phyloP scores from a whole-genome alignment of 2,113 vertebrate genomes.

The Lethenteron reissneri region DNA sequence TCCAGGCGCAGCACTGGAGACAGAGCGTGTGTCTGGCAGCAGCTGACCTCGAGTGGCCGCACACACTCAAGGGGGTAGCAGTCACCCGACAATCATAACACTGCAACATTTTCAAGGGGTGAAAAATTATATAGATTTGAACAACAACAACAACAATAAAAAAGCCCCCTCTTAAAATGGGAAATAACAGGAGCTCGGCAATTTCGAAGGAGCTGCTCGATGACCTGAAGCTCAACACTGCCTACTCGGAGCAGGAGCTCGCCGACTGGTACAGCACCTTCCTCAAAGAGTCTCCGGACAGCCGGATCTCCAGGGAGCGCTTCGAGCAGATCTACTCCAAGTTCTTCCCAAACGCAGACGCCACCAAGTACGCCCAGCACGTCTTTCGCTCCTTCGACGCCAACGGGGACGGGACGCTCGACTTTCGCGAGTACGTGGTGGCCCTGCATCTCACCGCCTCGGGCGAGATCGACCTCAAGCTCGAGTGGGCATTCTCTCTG shows the following conservation, averaged over 20 bases:
- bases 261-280: constrained; percentile 40
- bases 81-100: not conserved
- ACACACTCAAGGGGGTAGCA: not conserved
- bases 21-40: no score
- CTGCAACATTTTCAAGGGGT: not conserved
- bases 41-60: no score
- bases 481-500: constrained; percentile 44
- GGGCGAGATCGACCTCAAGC: constrained; percentile 35
- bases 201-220: constrained; percentile 39
- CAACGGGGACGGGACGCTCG: constrained; percentile 37
- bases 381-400: constrained; percentile 47
- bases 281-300: constrained; percentile 36
- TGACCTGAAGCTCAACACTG: constrained; percentile 39
- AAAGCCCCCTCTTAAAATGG: constrained; percentile 20
- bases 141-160: no score
- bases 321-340: constrained; percentile 43
- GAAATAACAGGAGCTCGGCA: constrained; percentile 36
- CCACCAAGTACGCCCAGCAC: constrained; percentile 32
- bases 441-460: constrained; percentile 45
- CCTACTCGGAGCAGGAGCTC: constrained; percentile 31
- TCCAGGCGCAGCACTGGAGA: no score
- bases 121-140: no score
- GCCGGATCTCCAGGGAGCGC: constrained; percentile 33
- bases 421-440: constrained; percentile 48
- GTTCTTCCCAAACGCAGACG: constrained; percentile 37